Evolutionary conservation across 2,113 vertebrate genomes (phyloP), one percentile per base, ranked within the genome.

Genomic region (Syngnathus typhle): DNA sequence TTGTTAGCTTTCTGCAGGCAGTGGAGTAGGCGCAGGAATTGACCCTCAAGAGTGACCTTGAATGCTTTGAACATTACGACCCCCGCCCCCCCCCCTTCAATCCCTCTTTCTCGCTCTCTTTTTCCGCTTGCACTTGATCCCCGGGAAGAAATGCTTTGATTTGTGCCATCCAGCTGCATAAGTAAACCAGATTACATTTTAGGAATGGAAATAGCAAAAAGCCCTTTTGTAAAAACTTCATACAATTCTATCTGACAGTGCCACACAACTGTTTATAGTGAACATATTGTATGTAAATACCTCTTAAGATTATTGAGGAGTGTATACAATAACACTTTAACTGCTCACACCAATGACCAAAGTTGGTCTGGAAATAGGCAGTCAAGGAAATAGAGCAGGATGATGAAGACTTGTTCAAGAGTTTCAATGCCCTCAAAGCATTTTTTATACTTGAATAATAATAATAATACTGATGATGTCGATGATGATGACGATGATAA

Each of bases 191-290:
- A 85, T 86, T 81, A 82, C 82, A 82, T 88, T 89, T 89, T 78
- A 86, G 84, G 88, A 86, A 89, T 84, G 84, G 87, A 90, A 91
- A 90, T 84, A 90, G 83, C 81, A 88, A 73, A 88, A 89, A 79
- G 80, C 70, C 64, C 80, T 86, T 89, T 89, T 85, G 85, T 89
- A 77, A 87, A 85, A 84, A 88, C 80, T 80, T 75, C 79, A 88
- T 80, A 76, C 84, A 80, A 85, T 86, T 88, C 71, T 89, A 73
- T 43, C 85, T 66, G 58, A 68, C 58, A 75, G 75, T 72, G 82
- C 88, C 86, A 70, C 88, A 7, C 10, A 36, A 37, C 21, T 55
- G 21, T 55, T 55, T 27, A 27, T 3, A 12, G 21, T 55, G 27
- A 32, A 12, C 21, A 21, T 21, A 52, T 10, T 12, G 51, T 12